Evolutionary conservation across 2,888 invertebrate genomes (phyloP), one percentile per base, ranked within the genome.

Genomic region (Scrobipalpa costella): DNA sequence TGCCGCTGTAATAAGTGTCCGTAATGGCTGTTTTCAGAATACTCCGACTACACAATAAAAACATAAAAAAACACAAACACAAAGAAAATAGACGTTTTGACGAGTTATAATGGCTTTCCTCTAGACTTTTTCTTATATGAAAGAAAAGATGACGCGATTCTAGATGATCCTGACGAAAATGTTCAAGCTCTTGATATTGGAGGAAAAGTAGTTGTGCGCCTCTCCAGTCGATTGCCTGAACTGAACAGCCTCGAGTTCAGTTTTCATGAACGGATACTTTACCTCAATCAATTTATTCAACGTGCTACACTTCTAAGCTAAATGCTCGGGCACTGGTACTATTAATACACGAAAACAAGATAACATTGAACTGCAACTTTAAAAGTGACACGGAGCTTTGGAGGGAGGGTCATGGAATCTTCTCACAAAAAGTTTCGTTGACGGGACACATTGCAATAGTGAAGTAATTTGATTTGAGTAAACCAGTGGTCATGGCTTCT

Each of bases 201-300:
- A 6, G 61, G 38, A 1, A 52, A 52, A 38, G 61, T 52, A 7
- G 38, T 61, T 50, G 2, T 61, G 15, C 52, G 52, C 34, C 52
- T 61, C 17, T 38, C 19, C 27, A 7, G 8, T 6, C 36, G 52
- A 38, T 21, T 61, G 21, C 57, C n/a, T n/a, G n/a, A n/a, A n/a
- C n/a, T n/a, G n/a, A n/a, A n/a, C 57, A 13, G 44, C 57, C 19
- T 57, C 57, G 27, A 33, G 44, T 27, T 63, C 33, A 11, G n/a
- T 63, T 11, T 63, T 17, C 47, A 47, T 63, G 44, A 57, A 63
- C 34, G 44, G 62, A 36, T 63, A 57, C 19, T 63, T 63, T 27
- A 63, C 62, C 2, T 63, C 62, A 33, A 57, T 57, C 3, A 44
- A 57, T 57, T 57, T 63, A 17, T 57, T 47, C 3, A 57, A 63